These are phyloP conservation scores for Drosophila falleni DNA, from an alignment of 2,888 invertebrate genomes.

Conservation along the genomic window DNA sequence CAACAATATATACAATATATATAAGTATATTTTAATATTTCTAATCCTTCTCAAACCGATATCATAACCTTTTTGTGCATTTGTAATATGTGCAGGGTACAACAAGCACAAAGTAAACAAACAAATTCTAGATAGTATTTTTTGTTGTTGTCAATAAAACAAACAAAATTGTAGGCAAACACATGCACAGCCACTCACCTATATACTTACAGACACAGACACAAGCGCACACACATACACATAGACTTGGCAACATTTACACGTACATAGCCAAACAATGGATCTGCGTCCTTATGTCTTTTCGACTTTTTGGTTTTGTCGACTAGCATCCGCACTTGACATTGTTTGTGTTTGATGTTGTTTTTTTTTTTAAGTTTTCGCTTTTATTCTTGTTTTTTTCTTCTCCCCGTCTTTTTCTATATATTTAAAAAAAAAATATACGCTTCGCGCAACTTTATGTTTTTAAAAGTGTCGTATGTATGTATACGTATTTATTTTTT, in stretches of 20 bases:
- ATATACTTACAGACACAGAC: constrained; percentile 15
- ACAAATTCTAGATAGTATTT: constrained; percentile 39
- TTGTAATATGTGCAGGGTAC: not conserved
- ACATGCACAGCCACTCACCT: constrained; percentile 30
- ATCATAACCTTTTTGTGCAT: not conserved
- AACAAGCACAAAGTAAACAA: constrained; percentile 29
- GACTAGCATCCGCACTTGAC: constrained; percentile 47
- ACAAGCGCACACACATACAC: not conserved
- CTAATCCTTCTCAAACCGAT: not conserved
- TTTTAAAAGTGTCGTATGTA: constrained; percentile 63
- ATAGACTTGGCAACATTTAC: constrained; percentile 12
- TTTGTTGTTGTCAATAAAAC: constrained; percentile 60
- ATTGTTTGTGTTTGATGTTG: constrained; percentile 59
- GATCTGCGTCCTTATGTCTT: constrained; percentile 54
- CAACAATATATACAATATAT: not conserved
- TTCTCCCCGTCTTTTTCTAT: constrained; percentile 1
- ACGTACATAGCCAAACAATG: constrained; percentile 58
- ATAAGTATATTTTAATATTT: not conserved
- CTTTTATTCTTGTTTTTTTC: constrained; percentile 10
- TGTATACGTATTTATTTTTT: constrained; percentile 46
- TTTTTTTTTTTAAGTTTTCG: constrained; percentile 42
- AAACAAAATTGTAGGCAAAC: constrained; percentile 51
- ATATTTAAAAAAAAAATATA: constrained; percentile 59
- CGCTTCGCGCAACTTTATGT: constrained; percentile 66
- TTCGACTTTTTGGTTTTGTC: constrained; percentile 64